Percentiles rank a stretch among this genome's conserved stretches.
Evolutionary conservation across 2,113 vertebrate genomes (phyloP).

Genomic region (Bos javanicus): DNA sequence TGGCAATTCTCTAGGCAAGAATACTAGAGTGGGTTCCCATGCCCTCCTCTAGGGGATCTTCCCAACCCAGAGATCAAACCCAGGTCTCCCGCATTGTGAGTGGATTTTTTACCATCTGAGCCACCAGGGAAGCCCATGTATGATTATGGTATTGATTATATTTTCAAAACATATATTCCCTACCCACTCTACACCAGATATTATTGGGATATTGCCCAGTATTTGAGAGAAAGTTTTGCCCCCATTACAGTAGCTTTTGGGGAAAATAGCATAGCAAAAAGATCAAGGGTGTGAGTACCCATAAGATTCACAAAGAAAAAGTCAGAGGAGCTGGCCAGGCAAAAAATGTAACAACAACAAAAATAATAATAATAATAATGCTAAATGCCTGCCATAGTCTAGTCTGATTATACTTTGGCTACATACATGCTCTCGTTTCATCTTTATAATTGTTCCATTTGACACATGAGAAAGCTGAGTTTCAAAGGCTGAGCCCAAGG

Average conservation of each 20-base stretch:
- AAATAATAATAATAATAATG: rapidly evolving
- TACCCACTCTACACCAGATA: no score
- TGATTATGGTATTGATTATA: neutral
- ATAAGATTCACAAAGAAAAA: neutral
- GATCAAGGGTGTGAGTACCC: neutral
- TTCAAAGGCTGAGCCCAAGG: neutral
- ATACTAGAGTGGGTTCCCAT: neutral
- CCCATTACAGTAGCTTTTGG: neutral
- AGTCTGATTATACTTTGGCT: rapidly evolving
- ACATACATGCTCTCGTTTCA: neutral
- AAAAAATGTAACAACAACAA: neutral
- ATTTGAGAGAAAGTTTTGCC: neutral
- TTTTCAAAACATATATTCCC: neutral
- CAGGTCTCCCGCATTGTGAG: neutral
- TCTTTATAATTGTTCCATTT: neutral
- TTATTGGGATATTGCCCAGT: neutral
- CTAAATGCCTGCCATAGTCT: neutral
- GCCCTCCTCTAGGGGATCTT: neutral
- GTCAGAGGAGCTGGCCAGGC: neutral
- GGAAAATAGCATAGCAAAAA: neutral
- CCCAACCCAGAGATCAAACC: neutral
- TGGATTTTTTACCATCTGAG: neutral
- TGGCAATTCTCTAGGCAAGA: neutral
- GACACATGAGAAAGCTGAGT: neutral
- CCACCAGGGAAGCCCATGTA: neutral